phyloP scores from a whole-genome alignment of 2,797 vertebrate genomes.

The Smutsia temminckii region DNA sequence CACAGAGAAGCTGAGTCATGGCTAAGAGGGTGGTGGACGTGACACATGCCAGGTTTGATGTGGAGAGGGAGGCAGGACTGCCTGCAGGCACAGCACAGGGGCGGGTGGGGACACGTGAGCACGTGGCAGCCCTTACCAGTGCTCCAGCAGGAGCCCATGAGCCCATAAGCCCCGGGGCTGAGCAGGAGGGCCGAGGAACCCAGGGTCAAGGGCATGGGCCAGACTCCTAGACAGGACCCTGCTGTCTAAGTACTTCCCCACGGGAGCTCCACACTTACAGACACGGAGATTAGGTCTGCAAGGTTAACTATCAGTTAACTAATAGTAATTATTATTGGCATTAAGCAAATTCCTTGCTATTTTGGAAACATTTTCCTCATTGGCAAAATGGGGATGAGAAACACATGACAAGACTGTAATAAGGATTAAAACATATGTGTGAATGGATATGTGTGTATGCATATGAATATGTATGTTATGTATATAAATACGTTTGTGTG shows the following conservation, averaged over 20 bases:
- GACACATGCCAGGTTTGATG: neutral
- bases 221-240: fast-evolving
- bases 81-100: fast-evolving
- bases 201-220: neutral
- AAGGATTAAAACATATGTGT: neutral
- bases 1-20: neutral
- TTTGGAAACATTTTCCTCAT: neutral
- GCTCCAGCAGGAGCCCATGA: neutral
- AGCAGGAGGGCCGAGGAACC: fast-evolving
- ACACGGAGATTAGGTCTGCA: fast-evolving
- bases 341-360: neutral
- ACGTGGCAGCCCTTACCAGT: too few species aligned
- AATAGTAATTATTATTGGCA: too few species aligned
- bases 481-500: neutral
- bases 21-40: neutral
- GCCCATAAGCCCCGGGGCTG: neutral
- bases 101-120: fast-evolving
- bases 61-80: neutral
- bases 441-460: fast-evolving
- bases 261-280: fast-evolving
- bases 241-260: fast-evolving
- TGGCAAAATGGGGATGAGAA: neutral
- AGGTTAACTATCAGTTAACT: too few species aligned
- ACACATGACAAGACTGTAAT: neutral
- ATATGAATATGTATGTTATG: neutral